Evolutionary conservation across 2,113 vertebrate species (phyloP).

Genomic region (Nannospalax galili): DNA sequence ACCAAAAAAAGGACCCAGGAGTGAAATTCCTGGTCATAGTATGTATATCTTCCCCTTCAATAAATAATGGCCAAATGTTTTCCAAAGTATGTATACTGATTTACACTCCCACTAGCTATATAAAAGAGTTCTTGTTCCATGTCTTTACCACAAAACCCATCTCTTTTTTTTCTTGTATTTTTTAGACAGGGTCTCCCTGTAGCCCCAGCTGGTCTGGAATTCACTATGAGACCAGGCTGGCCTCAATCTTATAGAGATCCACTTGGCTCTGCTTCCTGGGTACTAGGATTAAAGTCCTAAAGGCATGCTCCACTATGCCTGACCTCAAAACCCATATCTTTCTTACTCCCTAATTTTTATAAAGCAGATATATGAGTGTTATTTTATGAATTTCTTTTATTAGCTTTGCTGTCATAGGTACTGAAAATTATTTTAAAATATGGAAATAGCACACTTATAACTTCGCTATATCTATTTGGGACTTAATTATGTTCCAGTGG

Average conservation of each 20-base stretch:
- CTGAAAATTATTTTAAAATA: not conserved
- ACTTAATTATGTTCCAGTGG: not conserved
- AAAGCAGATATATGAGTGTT: not conserved
- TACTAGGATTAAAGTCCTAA: too few relatives aligned
- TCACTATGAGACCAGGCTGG: too few relatives aligned
- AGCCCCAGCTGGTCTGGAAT: too few relatives aligned
- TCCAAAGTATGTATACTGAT: not conserved
- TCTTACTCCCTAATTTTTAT: not conserved
- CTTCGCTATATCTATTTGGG: not conserved
- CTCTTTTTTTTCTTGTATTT: not conserved
- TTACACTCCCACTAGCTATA: not conserved
- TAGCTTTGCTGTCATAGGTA: not conserved
- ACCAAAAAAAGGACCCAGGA: not conserved
- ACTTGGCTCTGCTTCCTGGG: too few relatives aligned
- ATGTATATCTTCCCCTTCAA: not conserved
- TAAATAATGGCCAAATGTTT: not conserved
- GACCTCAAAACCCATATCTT: not conserved
- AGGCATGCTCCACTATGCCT: too few relatives aligned
- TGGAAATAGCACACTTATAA: not conserved
- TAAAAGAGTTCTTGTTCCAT: too few relatives aligned
- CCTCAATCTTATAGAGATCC: too few relatives aligned
- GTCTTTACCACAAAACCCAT: not conserved
- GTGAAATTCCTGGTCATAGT: not conserved
- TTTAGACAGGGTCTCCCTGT: too few relatives aligned
- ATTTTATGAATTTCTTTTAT: not conserved